Evolutionary conservation across 2,113 vertebrate genomes (phyloP), one percentile per base, ranked within the genome.

Genomic region (Tragelaphus buxtoni): DNA sequence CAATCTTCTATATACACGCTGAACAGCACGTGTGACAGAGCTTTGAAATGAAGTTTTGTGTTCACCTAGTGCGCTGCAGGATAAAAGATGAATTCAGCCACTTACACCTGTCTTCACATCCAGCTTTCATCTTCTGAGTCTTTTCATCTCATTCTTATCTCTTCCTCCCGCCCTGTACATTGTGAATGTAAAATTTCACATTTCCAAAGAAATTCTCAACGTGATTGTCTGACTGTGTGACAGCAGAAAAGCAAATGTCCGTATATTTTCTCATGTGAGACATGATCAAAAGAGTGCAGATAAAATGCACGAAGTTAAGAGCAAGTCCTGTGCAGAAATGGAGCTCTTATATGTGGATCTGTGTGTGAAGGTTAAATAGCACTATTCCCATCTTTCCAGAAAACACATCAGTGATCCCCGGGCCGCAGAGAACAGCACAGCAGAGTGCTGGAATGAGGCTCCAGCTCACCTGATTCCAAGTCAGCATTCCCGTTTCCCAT

Each of bases 131-230:
- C 85, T 49, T 65, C 69, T 9, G 49, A 77, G 72, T 80, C 86
- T 95, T 97, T 96, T 96, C 85, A 91, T 95, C 77, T 91, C 90
- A 49, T 72, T 89, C 84, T 94, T 95, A 91, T 92, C 86, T 77
- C 91, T 94, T 94, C 65, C 56, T 94, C 83, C 89, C 89, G 63
- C 55, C 18, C 81, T 20, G 32, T 80, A 76, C n/a, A 77, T 84
- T 83, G 80, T 20, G 61, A 94, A 95, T 91, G 87, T 28, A 32
- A 94, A 97, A 93, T 85, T 55, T 35, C 30, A 51, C 60, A 8
- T 81, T 97, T 95, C 82, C 42, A 81, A 88, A 80, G 85, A 80
- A 91, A 30, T 79, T 95, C 45, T 77, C 92, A 56, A 20, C 24
- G 42, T 58, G 92, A 81, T 55, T 81, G 30, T 85, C 26, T 81